Evolutionary conservation across 2,888 invertebrate species (phyloP), one percentile per base, ranked within the genome.

Genomic region (Asteroscopus sphinx): DNA sequence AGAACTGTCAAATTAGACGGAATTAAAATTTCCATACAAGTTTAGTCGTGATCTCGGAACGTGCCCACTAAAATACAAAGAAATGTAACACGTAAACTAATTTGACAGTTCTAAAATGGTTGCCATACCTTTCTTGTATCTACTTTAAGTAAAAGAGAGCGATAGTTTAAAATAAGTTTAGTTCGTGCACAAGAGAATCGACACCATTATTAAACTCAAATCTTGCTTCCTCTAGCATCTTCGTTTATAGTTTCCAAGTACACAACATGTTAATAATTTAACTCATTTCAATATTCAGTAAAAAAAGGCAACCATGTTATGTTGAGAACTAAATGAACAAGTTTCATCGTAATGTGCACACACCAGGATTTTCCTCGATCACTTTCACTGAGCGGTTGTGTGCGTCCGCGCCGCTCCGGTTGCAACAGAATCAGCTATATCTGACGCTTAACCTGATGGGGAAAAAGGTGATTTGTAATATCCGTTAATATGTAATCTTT

Each of bases 291-390:
- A 32, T 12, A 36, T 36, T 21, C 15, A 40, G 30, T 15, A 9
- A 25, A 62, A 64, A 60, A 61, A 53, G 53, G 41, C 47, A 33
- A 12, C 41, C 45, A 39, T 45, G 25, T 53, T 40, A 39, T 13
- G 47, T 45, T 62, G 48, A 61, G 49, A 45, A 60, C 53, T 41
- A 73, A 74, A 67, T 69, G 54, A 70, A 68, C 75, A 70, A 70
- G 72, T 76, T 74, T 45, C 66, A 56, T 68, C 36, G 64, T 41
- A 46, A 47, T 55, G 52, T 57, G 44, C 35, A 56, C 57, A 42
- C 42, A 76, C 61, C 73, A 77, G 80, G 80, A 80, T 81, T 81
- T 81, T 80, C 81, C 80, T 79, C 53, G 46, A 73, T 58, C 32
- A 80, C 81, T 81, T 81, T 81, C 81, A 81, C 81, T 74, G 48